Percentiles rank a stretch among this genome's conserved stretches.
phyloP scores from a whole-genome alignment of 64 coral and sea anemone genomes.

The Porites lutea region DNA sequence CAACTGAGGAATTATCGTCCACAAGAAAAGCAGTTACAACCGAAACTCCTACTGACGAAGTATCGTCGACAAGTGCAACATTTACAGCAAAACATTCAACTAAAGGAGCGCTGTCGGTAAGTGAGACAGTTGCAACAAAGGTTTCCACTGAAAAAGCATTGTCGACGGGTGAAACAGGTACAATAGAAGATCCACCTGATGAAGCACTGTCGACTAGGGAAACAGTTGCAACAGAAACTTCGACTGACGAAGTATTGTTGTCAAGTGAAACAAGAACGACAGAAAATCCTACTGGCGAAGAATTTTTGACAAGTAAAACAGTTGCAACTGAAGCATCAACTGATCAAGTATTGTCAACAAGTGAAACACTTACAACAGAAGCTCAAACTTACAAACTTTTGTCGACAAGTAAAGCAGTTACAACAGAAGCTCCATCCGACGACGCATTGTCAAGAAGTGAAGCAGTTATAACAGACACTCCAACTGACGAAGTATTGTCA shows the following conservation, averaged over 20 bases:
- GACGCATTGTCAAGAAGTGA: background rate
- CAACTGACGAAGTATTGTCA: background rate
- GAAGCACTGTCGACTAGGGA: background rate
- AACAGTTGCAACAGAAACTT: background rate
- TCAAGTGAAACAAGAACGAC: background rate
- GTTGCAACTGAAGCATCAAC: background rate
- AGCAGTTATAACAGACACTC: background rate
- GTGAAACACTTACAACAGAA: background rate
- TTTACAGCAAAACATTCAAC: background rate
- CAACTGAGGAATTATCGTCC: background rate
- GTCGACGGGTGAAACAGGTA: background rate
- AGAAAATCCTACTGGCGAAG: background rate
- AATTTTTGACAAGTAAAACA: background rate
- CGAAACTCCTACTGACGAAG: background rate
- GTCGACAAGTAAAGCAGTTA: background rate
- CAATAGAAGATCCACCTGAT: background rate
- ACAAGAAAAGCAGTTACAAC: background rate
- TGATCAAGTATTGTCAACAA: background rate
- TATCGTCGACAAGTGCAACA: background rate
- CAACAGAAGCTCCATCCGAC: background rate
- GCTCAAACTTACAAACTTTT: background rate
- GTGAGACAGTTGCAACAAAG: background rate
- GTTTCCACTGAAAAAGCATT: background rate
- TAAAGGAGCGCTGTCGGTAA: background rate
- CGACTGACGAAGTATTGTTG: background rate